These are phyloP conservation scores for Trissoscelio sp. DNA, from an alignment of 2,888 invertebrate genomes.

Conservation along the genomic window DNA sequence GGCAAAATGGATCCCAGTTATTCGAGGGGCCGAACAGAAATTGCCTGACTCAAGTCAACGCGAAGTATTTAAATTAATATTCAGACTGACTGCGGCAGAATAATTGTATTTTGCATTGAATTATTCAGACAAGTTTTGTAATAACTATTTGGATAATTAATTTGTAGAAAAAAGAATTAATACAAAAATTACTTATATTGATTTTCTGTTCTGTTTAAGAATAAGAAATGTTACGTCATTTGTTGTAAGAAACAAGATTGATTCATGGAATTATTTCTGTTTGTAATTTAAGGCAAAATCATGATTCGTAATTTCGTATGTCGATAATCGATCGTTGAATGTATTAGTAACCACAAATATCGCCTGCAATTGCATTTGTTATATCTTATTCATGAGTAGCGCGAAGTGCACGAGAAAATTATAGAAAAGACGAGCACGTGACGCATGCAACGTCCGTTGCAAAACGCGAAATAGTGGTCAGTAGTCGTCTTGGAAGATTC, in stretches of 20 bases:
- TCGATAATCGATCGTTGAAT: slow-evolving; percentile 64
- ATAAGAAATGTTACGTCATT: neutral
- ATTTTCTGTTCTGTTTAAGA: neutral
- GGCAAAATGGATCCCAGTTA: slow-evolving; percentile 67
- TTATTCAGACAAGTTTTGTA: neutral
- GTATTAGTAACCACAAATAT: slow-evolving; percentile 66
- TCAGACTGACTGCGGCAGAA: slow-evolving; percentile 11
- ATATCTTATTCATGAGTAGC: slow-evolving; percentile 70
- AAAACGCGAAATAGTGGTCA: slow-evolving; percentile 46
- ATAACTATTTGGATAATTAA: neutral
- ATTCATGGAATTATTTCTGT: slow-evolving; percentile 55
- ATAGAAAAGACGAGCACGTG: slow-evolving; percentile 67
- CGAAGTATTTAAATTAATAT: slow-evolving; percentile 58
- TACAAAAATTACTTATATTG: too few species aligned
- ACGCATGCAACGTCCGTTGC: slow-evolving; percentile 60
- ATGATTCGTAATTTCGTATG: slow-evolving; percentile 58
- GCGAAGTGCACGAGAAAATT: slow-evolving; percentile 67
- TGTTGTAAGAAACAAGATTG: slow-evolving; percentile 15
- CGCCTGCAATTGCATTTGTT: slow-evolving; percentile 65
- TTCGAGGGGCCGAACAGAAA: slow-evolving; percentile 63
- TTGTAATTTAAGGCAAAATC: slow-evolving; percentile 58
- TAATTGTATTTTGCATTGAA: neutral
- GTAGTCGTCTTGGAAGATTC: slow-evolving; percentile 24
- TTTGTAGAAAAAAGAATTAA: neutral
- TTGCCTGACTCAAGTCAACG: slow-evolving; percentile 51